These are phyloP conservation scores for Rhyacichthys aspro DNA, from an alignment of 2,797 vertebrate genomes.

Conservation along the genomic window DNA sequence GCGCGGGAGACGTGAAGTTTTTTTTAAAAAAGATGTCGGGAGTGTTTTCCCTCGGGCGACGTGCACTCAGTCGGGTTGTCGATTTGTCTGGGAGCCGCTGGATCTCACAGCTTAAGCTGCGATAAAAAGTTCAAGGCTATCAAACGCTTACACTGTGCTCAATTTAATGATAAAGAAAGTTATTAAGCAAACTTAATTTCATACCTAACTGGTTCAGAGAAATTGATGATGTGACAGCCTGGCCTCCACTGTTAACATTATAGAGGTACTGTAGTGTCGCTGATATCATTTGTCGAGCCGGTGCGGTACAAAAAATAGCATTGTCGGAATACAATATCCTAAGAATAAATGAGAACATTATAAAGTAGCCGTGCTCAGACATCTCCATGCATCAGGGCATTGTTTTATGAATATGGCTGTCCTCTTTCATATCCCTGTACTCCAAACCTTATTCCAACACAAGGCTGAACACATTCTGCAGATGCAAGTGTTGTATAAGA, in stretches of 20 bases:
- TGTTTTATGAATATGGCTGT: background rate
- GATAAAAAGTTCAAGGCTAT: conserved; percentile 56
- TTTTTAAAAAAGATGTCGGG: conserved; percentile 25
- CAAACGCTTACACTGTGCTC: conserved; percentile 31
- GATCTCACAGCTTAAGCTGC: conserved; percentile 48
- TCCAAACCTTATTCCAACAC: background rate
- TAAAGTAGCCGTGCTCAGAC: background rate
- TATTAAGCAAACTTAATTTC: conserved; percentile 62
- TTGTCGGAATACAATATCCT: conserved; percentile 3
- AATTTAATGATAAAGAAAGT: conserved; percentile 59
- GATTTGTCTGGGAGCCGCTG: conserved; percentile 52
- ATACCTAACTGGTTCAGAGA: conserved; percentile 53
- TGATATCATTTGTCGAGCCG: conserved; percentile 15
- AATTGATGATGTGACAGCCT: conserved; percentile 39
- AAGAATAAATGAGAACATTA: background rate
- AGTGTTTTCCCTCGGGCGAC: conserved; percentile 38
- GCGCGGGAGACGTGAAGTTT: conserved; percentile 34
- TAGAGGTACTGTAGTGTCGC: conserved; percentile 26
- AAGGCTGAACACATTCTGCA: background rate
- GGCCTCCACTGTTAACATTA: conserved; percentile 25
- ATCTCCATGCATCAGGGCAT: background rate
- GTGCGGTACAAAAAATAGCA: background rate
- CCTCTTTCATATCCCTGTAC: background rate
- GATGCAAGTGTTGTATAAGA: background rate
- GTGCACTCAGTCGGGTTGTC: conserved; percentile 25